Base-by-base conservation (phyloP, 1,140 invertebrate genomes). In the Zophobas morio region DNA sequence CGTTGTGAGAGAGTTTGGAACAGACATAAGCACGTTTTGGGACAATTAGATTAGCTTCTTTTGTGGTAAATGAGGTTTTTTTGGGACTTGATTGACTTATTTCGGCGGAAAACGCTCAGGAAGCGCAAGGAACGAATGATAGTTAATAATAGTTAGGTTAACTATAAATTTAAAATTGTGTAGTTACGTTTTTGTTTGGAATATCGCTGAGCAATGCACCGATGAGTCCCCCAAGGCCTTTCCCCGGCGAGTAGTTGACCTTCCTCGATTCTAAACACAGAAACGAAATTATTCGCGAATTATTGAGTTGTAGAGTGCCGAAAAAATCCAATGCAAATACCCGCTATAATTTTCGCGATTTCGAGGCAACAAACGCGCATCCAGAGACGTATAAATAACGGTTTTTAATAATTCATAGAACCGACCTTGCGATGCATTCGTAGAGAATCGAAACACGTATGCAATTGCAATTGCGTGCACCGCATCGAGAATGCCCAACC, bases 1-100 rank as follows among this genome's bases (percentile, higher is more conserved):
- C 71, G 54, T 73, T 54, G 20, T 47, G 54, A 20, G 35, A 40
- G 71, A 73, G 54, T 54, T 73, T 46, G 71, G 49, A 53, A 51
- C 71, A 73, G 51, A 57, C 71, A 57, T 42, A n/a, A 8, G 37
- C 42, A n/a, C 6, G 34, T 34, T 46, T 66, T 34, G 46, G 54
- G 49, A 37, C 46, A 47, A 73, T 73, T 73, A 39, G 71, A 73
- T 73, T 57, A 51, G 39, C 60, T 66, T 46, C 36, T 66, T 66
- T 60, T 60, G 56, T 60, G 60, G 3, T 20, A 6, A 39, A 42
- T n/a, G 37, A 39, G 33, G 34, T 66, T 39, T 66, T 6, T 39
- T 66, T 39, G 6, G 1, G 60, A 66, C 20, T 6, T 20, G 39
- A 8, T 66, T 66, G 37, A 36, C 39, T 39, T 39, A 33, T 66